Base-by-base conservation (phyloP, 2,797 vertebrate species). In the Kryptolebias ocellatus region DNA sequence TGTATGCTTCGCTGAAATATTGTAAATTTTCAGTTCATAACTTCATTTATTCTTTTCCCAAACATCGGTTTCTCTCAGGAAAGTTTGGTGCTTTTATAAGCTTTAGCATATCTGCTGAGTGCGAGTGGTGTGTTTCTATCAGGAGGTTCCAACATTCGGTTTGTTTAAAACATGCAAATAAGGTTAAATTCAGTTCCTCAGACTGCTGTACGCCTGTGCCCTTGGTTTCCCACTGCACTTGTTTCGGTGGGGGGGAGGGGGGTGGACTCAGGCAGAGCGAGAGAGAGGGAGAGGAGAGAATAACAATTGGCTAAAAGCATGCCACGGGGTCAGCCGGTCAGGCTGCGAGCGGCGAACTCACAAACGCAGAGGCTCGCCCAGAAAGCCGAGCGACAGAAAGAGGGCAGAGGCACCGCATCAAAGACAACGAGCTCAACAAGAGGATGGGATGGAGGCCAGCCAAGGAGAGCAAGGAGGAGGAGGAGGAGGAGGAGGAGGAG, bases 301-400 rank as follows among this genome's bases (percentile, higher is more conserved):
- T 77, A 74, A 67, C 39, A 52, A 64, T 0, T 17, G 58, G 67
- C 69, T 78, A 17, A 84, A 81, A 80, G 71, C 53, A 68, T 71
- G 74, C 85, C 82, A 69, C 66, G 70, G 66, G 85, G 85, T 87
- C 83, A 84, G 73, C 67, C 55, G 81, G 66, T 74, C 70, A 57
- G 58, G 44, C 67, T 39, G 47, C 8, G 60, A 74, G 65, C 62
- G 69, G 7, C 69, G 72, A 80, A 76, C 73, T 68, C 61, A 46
- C 69, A 71, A 74, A 84, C 63, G 62, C 52, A 16, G 68, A 74
- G 62, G 79, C 49, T 72, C 78, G 71, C 49, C 53, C 56, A 61
- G 69, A 65, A 80, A 79, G 75, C 65, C 73, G 76, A 83, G 78
- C 37, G 64, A 84, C 81, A 82, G 79, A 82, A 66, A 42, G 62